phyloP scores from a whole-genome alignment of 2,113 vertebrate species.

The Danionella cerebrum region DNA sequence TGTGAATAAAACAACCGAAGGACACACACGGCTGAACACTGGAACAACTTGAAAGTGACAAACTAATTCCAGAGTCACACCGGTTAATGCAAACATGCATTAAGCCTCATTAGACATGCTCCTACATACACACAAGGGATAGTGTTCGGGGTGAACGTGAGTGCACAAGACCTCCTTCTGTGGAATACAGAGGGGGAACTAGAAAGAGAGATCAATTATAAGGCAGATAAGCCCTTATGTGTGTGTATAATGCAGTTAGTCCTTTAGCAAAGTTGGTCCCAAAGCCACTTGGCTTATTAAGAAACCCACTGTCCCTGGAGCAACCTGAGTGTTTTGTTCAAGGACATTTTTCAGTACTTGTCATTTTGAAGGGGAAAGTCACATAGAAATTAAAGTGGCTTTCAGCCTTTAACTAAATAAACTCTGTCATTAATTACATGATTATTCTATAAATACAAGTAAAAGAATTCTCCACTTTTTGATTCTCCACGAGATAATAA shows the following conservation, averaged over 20 bases:
- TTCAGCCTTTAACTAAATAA: no score
- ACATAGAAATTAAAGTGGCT: not conserved
- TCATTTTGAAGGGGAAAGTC: not conserved
- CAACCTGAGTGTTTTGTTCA: not conserved
- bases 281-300: not conserved
- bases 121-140: not conserved
- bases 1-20: not conserved
- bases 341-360: not conserved
- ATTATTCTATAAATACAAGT: no score
- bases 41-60: not conserved
- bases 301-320: not conserved
- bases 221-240: not conserved
- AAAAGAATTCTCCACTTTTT: no score
- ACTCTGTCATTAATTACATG: no score
- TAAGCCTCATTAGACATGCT: not conserved
- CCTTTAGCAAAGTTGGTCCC: not conserved
- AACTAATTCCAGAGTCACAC: not conserved
- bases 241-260: not conserved
- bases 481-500: no score
- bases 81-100: not conserved
- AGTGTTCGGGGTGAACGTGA: conserved; percentile 9
- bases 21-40: not conserved
- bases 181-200: not conserved
- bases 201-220: not conserved
- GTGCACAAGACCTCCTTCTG: conserved; percentile 15